Conservation (phyloP, 2,888 invertebrate species). For the Aleiodes alternator region DNA sequence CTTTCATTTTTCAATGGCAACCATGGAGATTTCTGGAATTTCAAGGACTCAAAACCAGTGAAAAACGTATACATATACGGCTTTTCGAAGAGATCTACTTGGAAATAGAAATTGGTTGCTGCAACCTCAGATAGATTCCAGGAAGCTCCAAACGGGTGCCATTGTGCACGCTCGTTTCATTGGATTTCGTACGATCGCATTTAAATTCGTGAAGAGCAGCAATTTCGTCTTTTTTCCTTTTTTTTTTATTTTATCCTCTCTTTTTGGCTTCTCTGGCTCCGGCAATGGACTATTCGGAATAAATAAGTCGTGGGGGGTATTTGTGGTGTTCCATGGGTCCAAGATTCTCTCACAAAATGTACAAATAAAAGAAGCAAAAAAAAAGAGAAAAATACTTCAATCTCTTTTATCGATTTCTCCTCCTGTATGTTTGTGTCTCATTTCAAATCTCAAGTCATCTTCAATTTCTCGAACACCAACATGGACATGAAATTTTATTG, state of each 20-base stretch:
- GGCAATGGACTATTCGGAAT: conserved; percentile 25
- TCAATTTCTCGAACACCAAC: conserved; percentile 41
- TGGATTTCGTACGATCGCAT: conserved; percentile 42
- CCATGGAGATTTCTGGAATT: conserved; percentile 35
- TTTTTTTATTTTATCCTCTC: conserved; percentile 21
- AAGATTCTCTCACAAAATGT: background rate
- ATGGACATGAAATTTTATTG: conserved; percentile 43
- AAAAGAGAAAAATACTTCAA: conserved; percentile 14
- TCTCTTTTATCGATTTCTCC: conserved; percentile 30
- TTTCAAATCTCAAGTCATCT: conserved; percentile 38
- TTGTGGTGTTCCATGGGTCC: no score
- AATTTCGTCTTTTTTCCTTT: conserved; percentile 37
- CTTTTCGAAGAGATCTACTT: conserved; percentile 6
- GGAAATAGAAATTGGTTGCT: conserved; percentile 43
- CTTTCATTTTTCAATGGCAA: conserved; percentile 2
- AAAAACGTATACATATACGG: conserved; percentile 16
- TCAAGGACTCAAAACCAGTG: conserved; percentile 14
- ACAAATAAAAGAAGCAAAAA: background rate
- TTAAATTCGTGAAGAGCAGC: conserved; percentile 47
- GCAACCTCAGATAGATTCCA: conserved; percentile 39
- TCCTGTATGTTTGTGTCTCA: conserved; percentile 15
- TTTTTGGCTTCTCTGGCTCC: background rate
- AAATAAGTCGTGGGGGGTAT: conserved; percentile 37
- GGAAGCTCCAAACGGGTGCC: conserved; percentile 31
- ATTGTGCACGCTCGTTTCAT: conserved; percentile 43